phyloP scores from a whole-genome alignment of 2,113 vertebrate genomes.

The Leucopsar rothschildi region DNA sequence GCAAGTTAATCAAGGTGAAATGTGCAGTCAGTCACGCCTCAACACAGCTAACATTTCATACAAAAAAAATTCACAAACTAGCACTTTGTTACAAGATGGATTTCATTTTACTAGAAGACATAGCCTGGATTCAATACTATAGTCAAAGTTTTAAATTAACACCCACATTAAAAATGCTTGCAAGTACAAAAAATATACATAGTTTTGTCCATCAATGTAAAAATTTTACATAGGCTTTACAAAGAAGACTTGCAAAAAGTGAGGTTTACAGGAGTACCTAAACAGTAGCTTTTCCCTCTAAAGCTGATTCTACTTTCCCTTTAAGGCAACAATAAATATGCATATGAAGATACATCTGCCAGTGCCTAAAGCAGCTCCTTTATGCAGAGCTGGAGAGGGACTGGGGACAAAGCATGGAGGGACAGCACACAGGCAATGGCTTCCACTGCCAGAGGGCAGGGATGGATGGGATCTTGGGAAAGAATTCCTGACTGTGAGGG shows the following conservation, averaged over 20 bases:
- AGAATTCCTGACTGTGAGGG: rapidly evolving
- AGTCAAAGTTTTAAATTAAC: background rate
- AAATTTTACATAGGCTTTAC: background rate
- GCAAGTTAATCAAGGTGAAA: constrained; percentile 42
- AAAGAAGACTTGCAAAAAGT: background rate
- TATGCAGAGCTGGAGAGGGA: background rate
- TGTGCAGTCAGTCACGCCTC: background rate
- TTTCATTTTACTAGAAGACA: background rate
- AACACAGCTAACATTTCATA: background rate
- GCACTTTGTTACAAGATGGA: background rate
- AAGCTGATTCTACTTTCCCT: background rate
- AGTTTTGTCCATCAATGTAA: background rate
- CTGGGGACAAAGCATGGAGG: rapidly evolving
- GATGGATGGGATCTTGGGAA: rapidly evolving
- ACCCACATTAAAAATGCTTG: background rate
- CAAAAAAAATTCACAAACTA: background rate
- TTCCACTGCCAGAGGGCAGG: background rate
- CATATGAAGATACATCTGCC: background rate
- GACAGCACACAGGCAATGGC: background rate
- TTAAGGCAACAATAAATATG: rapidly evolving
- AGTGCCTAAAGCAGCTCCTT: background rate
- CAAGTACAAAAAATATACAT: rapidly evolving
- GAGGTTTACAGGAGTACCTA: background rate
- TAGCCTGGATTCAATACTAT: background rate
- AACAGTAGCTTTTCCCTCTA: background rate